phyloP scores from a whole-genome alignment of 2,888 invertebrate genomes.

The Agrilus mali region DNA sequence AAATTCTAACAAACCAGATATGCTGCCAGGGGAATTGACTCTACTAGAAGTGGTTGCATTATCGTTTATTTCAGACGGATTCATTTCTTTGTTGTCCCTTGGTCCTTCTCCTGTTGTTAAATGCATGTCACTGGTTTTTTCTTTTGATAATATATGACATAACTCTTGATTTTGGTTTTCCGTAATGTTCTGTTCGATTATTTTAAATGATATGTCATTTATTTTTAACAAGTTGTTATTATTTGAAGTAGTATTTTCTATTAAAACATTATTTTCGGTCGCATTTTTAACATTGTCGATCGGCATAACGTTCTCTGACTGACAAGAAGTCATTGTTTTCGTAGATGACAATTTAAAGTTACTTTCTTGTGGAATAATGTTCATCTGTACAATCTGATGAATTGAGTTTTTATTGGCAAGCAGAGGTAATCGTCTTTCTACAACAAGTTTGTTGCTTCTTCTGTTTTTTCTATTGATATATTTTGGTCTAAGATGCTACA shows the following conservation, averaged over 20 bases:
- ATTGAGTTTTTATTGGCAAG: constrained; percentile 44
- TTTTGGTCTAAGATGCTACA: constrained; percentile 16
- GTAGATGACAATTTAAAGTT: constrained; percentile 1
- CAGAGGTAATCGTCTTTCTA: constrained; percentile 60
- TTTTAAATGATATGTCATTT: too few relatives aligned
- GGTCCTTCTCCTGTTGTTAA: too few relatives aligned
- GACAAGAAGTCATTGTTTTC: too few relatives aligned
- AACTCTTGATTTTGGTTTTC: too few relatives aligned
- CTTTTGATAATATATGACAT: too few relatives aligned
- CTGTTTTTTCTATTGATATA: constrained; percentile 34
- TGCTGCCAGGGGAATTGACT: constrained; percentile 22
- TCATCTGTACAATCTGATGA: constrained; percentile 35
- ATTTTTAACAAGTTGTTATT: too few relatives aligned
- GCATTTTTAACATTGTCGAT: too few relatives aligned
- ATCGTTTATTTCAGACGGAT: constrained; percentile 13
- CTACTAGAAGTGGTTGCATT: constrained; percentile 18
- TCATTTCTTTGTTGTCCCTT: not conserved
- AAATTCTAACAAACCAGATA: constrained; percentile 21
- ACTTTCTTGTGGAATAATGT: constrained; percentile 27
- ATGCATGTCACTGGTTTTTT: too few relatives aligned
- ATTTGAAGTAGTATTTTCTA: too few relatives aligned
- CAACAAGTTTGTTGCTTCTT: constrained; percentile 50
- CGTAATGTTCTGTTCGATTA: too few relatives aligned
- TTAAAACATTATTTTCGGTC: too few relatives aligned
- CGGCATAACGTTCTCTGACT: too few relatives aligned